Conservation (phyloP, 23 tunicate genomes). For the Clavelina lepadiformis region DNA sequence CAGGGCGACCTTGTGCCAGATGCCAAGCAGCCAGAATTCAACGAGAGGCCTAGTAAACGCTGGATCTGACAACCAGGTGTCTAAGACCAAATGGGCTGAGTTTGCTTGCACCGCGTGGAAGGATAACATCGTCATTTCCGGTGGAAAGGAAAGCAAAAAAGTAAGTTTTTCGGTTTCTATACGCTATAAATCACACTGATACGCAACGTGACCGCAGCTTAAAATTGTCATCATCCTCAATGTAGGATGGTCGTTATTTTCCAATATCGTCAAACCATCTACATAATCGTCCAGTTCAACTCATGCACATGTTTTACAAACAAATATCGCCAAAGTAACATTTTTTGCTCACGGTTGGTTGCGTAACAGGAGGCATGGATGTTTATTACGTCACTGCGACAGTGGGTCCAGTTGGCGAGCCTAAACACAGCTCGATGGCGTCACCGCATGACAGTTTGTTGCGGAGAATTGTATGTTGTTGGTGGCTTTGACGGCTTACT, state of each 20-base stretch:
- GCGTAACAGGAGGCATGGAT: constrained; percentile 55
- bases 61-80: constrained; percentile 1
- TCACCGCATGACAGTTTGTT: constrained; percentile 50
- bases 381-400: constrained; percentile 48
- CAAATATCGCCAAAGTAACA: too few relatives aligned
- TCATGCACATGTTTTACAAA: too few relatives aligned
- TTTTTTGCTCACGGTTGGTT: too few relatives aligned
- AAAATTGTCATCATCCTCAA: too few relatives aligned
- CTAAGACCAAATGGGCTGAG: constrained; percentile 50
- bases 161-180: too few relatives aligned
- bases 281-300: too few relatives aligned
- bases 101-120: constrained; percentile 60
- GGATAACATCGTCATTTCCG: constrained; percentile 40
- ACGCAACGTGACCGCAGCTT: too few relatives aligned
- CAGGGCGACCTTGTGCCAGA: constrained; percentile 50
- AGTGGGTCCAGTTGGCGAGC: constrained; percentile 46
- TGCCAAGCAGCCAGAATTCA: constrained; percentile 17
- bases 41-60: neutral
- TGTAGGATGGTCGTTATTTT: too few relatives aligned
- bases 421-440: constrained; percentile 65
- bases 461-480: constrained; percentile 50
- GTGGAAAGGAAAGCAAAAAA: constrained; percentile 56
- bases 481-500: constrained; percentile 63
- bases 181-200: too few relatives aligned
- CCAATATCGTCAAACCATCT: too few relatives aligned